Percentiles rank a stretch among this genome's conserved stretches.
These are phyloP conservation scores for Acronicta aceris DNA, from an alignment of 2,888 invertebrate species.

Conservation along the genomic window DNA sequence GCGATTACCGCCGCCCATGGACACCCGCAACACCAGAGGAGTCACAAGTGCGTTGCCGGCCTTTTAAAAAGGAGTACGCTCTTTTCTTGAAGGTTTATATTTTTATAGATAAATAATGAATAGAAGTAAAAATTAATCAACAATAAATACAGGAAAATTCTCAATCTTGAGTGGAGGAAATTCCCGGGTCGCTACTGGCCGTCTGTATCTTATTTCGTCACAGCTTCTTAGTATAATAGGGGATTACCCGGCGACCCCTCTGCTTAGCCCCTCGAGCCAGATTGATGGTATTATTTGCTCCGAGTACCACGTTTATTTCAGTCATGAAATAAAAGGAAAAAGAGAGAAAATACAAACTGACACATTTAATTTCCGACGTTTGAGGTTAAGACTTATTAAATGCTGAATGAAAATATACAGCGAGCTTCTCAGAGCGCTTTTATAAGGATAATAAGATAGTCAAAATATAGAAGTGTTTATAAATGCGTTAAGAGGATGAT, in stretches of 20 bases:
- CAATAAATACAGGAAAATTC: too few species aligned
- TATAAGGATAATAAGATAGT: slow-evolving; percentile 31
- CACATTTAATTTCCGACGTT: slow-evolving; percentile 49
- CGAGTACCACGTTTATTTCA: slow-evolving; percentile 39
- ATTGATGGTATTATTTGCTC: slow-evolving; percentile 60
- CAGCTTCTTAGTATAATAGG: slow-evolving; percentile 44
- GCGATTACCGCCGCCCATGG: too few species aligned
- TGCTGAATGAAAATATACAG: slow-evolving; percentile 36
- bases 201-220: slow-evolving; percentile 15
- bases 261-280: slow-evolving; percentile 46
- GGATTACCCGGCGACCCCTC: slow-evolving; percentile 47
- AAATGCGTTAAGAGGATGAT: slow-evolving; percentile 35
- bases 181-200: background rate
- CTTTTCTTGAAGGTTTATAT: too few species aligned
- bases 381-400: slow-evolving; percentile 35
- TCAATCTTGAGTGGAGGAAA: background rate
- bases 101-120: too few species aligned
- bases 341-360: slow-evolving; percentile 23
- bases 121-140: too few species aligned
- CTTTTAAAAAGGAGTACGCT: too few species aligned
- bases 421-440: slow-evolving; percentile 15
- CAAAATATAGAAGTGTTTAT: slow-evolving; percentile 34
- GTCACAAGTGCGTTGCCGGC: too few species aligned
- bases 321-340: slow-evolving; percentile 26
- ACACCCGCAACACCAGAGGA: too few species aligned